Base-by-base conservation (phyloP, 2,888 invertebrate species). In the Drosophila subquinaria region DNA sequence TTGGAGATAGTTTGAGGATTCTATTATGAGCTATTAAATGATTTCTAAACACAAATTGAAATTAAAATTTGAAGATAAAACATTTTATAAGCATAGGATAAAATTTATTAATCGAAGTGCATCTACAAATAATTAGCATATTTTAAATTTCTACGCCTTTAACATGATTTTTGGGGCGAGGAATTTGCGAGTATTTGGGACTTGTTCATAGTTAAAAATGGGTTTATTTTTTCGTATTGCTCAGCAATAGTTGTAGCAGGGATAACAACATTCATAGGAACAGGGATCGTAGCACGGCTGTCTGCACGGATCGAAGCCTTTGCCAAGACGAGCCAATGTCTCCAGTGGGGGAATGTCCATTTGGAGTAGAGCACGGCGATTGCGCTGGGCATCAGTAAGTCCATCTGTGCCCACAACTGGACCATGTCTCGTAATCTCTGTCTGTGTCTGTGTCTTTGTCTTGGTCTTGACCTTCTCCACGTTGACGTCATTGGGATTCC, bases 311-410 rank as follows among this genome's bases (percentile, higher is more conserved):
- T 81, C 61, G n/a, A 13, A 20, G 0, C 76, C 76, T 20, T 78
- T 88, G 9, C 79, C 81, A 9, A 71, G 80, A 0, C 85, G 79
- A 17, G 84, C 76, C 10, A 84, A 51, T 45, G 66, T 51, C 3
- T 88, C 79, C 1, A 90, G 51, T 4, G 85, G 52, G 0, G 82
- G 85, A 8, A 76, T 68, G 4, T 82, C 73, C 10, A 73, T 59
- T 36, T 81, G 69, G 4, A 45, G 62, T n/a, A 88, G 64, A 17
- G 38, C 30, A 6, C 63, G 62, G 4, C 70, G 80, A 11, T 13
- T 57, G 0, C 88, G 74, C 23, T 88, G 59, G 2, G 61, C 30
- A 33, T 69, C 68, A 0, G 66, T 81, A 0, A 84, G 55, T 2
- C 76, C 79, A 23, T 79, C 89, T 0, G 59, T 56, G 3, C 76